Evolutionary conservation across 2,888 invertebrate species (phyloP), one percentile per base, ranked within the genome.

Genomic region (Chrysina gloriosa): DNA sequence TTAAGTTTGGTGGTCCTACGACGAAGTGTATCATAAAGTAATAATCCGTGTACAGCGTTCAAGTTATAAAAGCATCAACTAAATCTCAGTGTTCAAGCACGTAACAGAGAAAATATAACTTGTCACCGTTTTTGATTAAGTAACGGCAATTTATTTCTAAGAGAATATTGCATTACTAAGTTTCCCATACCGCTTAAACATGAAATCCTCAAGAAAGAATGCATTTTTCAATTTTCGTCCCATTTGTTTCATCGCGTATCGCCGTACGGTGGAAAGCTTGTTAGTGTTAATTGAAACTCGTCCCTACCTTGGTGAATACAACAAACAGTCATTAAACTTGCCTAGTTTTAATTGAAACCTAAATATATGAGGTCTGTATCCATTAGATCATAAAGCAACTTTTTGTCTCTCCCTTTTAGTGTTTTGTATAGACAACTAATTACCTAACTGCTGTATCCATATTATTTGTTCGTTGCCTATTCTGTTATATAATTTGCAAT

Each of bases 281-380:
- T 56, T 56, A 36, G 29, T n/a, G 45, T 27, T 45, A 42, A 61
- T 42, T 27, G 58, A 42, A 45, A 61, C 42, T 9, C 34, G 34
- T 16, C 11, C 16, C 42, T 14, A 27, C 9, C 27, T 42, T 42
- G 27, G 58, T 61, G 16, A 61, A 23, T 19, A 16, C 42, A 9
- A 29, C 31, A 58, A 58, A 36, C 39, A 14, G 27, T 42, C 42
- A 61, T 61, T 61, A 61, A 19, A 25, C 14, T 27, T 14, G 23
- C 58, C 27, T 42, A 16, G 14, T 61, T 61, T 61, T 45, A 61
- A 61, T 61, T 61, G 42, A 42, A 61, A 42, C 58, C 16, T 42
- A 58, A 58, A 61, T 19, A 61, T 36, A 42, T 19, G 16, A 61
- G 45, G 3, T 25, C 27, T 19, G 16, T 29, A 19, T 2, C 27